phyloP scores from a whole-genome alignment of 53 echinoderm and acorn worm species.

The Arbacia lixula region DNA sequence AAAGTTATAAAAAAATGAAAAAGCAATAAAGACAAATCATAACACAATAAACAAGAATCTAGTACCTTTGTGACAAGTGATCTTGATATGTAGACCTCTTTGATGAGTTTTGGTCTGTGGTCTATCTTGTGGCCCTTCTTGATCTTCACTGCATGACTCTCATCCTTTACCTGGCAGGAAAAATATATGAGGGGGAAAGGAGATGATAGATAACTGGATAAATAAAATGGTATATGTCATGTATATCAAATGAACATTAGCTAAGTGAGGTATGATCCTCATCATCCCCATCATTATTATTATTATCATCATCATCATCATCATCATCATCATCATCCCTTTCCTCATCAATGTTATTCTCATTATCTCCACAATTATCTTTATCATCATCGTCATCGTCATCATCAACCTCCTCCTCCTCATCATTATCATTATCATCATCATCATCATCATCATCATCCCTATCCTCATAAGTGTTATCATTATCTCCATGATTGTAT shows the following conservation, averaged over 20 bases:
- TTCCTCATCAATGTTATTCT: neutral
- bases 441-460: neutral
- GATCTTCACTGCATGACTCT: slow-evolving; percentile 8
- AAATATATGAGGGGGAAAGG: neutral
- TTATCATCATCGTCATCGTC: too few species aligned
- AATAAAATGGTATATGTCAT: too few species aligned
- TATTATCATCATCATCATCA: slow-evolving; percentile 7
- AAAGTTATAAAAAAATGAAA: too few species aligned
- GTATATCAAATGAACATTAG: too few species aligned
- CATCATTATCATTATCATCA: neutral
- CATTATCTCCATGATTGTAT: too few species aligned
- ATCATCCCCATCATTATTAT: slow-evolving; percentile 3
- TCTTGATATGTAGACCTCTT: slow-evolving; percentile 45
- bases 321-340: slow-evolving; percentile 7
- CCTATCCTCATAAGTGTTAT: neutral
- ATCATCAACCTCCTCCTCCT: too few species aligned
- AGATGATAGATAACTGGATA: too few species aligned
- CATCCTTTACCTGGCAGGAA: slow-evolving; percentile 27
- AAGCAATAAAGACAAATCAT: too few species aligned
- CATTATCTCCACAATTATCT: neutral
- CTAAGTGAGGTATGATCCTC: too few species aligned
- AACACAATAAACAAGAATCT: too few species aligned
- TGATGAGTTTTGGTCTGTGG: slow-evolving; percentile 48
- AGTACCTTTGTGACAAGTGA: slow-evolving; percentile 50
- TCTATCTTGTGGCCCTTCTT: slow-evolving; percentile 29